A percentile compares a stretch with the other conserved stretches of the same genome.
Conservation (phyloP, 2,113 vertebrate species). For the Aspiorhynchus laticeps region DNA sequence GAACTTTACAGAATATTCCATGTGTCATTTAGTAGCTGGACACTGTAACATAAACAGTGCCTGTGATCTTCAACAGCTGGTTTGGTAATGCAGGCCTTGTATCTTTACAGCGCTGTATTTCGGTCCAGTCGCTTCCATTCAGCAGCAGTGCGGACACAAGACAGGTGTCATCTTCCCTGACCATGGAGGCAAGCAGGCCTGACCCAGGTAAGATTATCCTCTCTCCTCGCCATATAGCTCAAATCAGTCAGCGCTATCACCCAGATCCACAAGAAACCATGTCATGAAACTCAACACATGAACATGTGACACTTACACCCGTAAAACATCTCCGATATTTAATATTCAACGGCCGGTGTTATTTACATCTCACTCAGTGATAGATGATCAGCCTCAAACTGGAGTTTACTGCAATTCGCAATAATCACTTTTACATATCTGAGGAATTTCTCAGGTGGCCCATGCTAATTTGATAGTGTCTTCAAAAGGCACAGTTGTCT, state of each 20-base stretch:
- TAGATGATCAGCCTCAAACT: conserved; percentile 41
- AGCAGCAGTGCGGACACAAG: conserved; percentile 35
- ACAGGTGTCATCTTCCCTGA: conserved; percentile 50
- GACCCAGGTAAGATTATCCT: conserved; percentile 59
- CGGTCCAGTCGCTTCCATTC: conserved; percentile 25
- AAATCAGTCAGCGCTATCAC: conserved; percentile 55
- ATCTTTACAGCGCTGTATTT: conserved; percentile 19
- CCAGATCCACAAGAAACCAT: conserved; percentile 42
- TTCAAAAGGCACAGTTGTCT: background rate
- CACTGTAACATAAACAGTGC: background rate
- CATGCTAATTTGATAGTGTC: background rate
- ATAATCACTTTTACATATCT: background rate
- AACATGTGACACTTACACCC: conserved; percentile 68
- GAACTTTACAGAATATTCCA: background rate
- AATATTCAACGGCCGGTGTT: conserved; percentile 77
- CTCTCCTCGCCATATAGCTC: conserved; percentile 53
- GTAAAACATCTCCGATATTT: conserved; percentile 70
- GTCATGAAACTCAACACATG: conserved; percentile 49
- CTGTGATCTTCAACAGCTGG: background rate
- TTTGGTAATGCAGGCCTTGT: background rate
- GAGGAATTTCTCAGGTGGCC: background rate
- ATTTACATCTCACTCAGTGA: conserved; percentile 73
- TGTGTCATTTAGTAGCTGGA: background rate
- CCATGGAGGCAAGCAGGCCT: conserved; percentile 43
- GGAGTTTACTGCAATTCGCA: background rate